Evolutionary conservation across 1,140 invertebrate species (phyloP), one percentile per base, ranked within the genome.

Genomic region (Diachasma alloeum): DNA sequence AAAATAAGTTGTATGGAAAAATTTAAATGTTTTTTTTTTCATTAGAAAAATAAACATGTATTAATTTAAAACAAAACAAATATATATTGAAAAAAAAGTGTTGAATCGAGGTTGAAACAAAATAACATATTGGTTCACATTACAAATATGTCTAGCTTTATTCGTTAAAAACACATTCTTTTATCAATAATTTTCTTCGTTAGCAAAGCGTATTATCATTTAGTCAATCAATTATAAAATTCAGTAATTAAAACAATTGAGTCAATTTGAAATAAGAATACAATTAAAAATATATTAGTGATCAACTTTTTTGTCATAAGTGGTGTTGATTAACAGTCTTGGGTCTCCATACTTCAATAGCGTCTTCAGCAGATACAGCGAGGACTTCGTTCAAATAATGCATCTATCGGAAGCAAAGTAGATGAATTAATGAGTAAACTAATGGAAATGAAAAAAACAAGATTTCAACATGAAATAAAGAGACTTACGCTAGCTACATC

Each of bases 401-500:
- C 68, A 85, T 87, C 87, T 89, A 39, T 11, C 67, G 80, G 77
- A 73, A 67, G 66, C 48, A 75, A 59, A 37, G 36, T 15, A 80
- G 72, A 66, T 68, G 48, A 17, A 75, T 71, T 26, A 74, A 48
- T 3, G 9, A 17, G 11, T 78, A n/a, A 74, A 66, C 53, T 56
- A 46, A 42, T 5, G 6, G 31, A 31, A 31, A 31, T 31, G 31
- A 56, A 72, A 67, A 75, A 71, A 67, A 31, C 31, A 31, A 31
- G 31, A 31, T 31, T 2, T 31, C 2, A 31, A 31, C n/a, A n/a
- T n/a, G n/a, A n/a, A n/a, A 42, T 48, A 56, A 37, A 3, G 26
- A 36, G 66, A 85, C 86, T 85, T 76, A 89, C 87, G 46, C 83
- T 81, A 15, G 86, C 85, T 66, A 89, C 83, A 76, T 85, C 84